Percentiles rank a stretch among this genome's conserved stretches.
Conservation (phyloP, 2,888 invertebrate genomes). For the Apotomis turbidana region DNA sequence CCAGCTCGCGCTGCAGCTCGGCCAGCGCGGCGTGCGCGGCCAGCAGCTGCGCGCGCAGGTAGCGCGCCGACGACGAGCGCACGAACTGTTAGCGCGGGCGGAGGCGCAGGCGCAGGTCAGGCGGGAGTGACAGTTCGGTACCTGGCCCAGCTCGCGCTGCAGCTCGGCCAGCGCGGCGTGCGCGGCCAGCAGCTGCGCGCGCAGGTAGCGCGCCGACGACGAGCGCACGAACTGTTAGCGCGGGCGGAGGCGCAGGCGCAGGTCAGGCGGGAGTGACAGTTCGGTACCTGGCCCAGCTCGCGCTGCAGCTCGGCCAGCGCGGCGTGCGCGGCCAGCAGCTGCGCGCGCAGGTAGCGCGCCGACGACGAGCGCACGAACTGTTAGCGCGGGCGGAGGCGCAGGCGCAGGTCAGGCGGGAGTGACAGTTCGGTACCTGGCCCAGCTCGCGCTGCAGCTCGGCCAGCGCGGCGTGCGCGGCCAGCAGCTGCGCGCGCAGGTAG, state of each 20-base stretch:
- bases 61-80: slow-evolving; percentile 31
- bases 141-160: slow-evolving; percentile 47
- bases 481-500: slow-evolving; percentile 41
- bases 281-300: slow-evolving; percentile 51
- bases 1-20: slow-evolving; percentile 47
- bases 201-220: background rate
- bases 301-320: background rate
- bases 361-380: slow-evolving; percentile 49
- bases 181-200: slow-evolving; percentile 15
- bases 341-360: slow-evolving; percentile 49
- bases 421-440: slow-evolving; percentile 80
- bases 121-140: slow-evolving; percentile 1
- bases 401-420: background rate
- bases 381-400: slow-evolving; percentile 14
- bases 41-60: slow-evolving; percentile 37
- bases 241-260: too few relatives aligned
- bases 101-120: too few relatives aligned
- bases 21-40: slow-evolving; percentile 28
- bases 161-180: slow-evolving; percentile 38
- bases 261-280: too few relatives aligned
- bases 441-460: slow-evolving; percentile 3
- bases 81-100: slow-evolving; percentile 42
- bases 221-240: slow-evolving; percentile 47
- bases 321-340: background rate
- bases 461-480: slow-evolving; percentile 16